These are phyloP conservation scores for Phrynocephalus guinanensis DNA, from an alignment of 2,797 vertebrate genomes.

Conservation along the genomic window DNA sequence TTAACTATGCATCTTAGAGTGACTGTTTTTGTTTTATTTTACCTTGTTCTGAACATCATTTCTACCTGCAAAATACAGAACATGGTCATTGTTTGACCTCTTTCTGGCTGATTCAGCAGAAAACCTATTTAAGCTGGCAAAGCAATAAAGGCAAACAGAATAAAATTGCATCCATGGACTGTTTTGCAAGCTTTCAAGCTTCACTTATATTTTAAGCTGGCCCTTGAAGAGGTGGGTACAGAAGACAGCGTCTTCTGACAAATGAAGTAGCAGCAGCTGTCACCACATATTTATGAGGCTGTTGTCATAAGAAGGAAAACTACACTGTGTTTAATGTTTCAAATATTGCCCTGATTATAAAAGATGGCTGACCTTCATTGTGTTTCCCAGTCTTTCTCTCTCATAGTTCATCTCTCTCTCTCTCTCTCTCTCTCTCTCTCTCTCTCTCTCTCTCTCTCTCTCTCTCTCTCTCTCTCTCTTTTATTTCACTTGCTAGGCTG, in stretches of 20 bases:
- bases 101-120: conserved; percentile 15
- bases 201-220: not conserved
- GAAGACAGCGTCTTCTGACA: conserved; percentile 3
- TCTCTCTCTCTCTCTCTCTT: conserved; percentile 20
- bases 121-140: conserved; percentile 35
- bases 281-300: not conserved
- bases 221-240: not conserved
- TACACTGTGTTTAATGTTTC: not conserved
- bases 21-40: conserved; percentile 38
- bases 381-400: conserved; percentile 33
- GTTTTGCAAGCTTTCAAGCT: conserved; percentile 22
- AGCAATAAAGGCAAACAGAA: conserved; percentile 41
- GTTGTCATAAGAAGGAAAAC: conserved; percentile 24
- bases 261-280: conserved; percentile 21
- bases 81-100: conserved; percentile 43
- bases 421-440: conserved; percentile 13
- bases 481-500: conserved; percentile 46
- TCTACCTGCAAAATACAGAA: conserved; percentile 44
- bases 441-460: conserved; percentile 38
- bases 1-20: conserved; percentile 4
- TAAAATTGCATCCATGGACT: conserved; percentile 28
- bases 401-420: conserved; percentile 23
- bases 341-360: not conserved
- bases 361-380: conserved; percentile 43
- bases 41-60: conserved; percentile 30